Percentiles rank a stretch among this genome's conserved stretches.
phyloP scores from a whole-genome alignment of 2,888 invertebrate species.

The Eilema griseolum region DNA sequence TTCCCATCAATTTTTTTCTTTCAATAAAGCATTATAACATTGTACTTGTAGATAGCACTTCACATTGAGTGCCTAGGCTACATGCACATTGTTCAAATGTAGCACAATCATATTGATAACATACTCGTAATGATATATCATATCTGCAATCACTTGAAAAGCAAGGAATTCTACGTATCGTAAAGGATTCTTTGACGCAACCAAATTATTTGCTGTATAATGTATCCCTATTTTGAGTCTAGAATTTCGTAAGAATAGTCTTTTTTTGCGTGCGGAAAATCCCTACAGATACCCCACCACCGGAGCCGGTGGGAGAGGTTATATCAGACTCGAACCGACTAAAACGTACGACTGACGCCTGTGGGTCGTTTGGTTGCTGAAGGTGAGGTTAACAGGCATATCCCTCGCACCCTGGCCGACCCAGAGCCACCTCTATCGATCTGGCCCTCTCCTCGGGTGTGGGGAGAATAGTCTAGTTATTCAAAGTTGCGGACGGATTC shows the following conservation, averaged over 20 bases:
- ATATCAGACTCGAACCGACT: no score
- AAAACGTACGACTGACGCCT: no score
- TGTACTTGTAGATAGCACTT: constrained; percentile 6
- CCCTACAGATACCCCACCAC: no score
- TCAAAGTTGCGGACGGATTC: no score
- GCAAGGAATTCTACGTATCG: neutral
- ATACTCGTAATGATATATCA: neutral
- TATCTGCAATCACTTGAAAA: constrained; percentile 3
- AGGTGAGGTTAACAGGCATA: no score
- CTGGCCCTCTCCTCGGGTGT: no score
- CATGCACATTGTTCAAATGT: constrained; percentile 16
- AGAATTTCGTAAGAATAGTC: neutral
- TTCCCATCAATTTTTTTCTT: neutral
- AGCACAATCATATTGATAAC: constrained; percentile 13
- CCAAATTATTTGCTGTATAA: neutral
- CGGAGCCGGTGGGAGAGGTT: no score
- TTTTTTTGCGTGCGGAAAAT: no score
- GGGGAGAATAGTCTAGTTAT: no score
- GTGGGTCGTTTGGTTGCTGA: no score
- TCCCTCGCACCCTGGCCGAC: no score
- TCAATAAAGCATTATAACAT: neutral
- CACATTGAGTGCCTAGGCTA: neutral
- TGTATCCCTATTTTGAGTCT: neutral
- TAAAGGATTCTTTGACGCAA: neutral
- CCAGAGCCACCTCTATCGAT: no score